These are phyloP conservation scores for Parnassius smintheus DNA, from an alignment of 2,888 invertebrate genomes.

Conservation along the genomic window DNA sequence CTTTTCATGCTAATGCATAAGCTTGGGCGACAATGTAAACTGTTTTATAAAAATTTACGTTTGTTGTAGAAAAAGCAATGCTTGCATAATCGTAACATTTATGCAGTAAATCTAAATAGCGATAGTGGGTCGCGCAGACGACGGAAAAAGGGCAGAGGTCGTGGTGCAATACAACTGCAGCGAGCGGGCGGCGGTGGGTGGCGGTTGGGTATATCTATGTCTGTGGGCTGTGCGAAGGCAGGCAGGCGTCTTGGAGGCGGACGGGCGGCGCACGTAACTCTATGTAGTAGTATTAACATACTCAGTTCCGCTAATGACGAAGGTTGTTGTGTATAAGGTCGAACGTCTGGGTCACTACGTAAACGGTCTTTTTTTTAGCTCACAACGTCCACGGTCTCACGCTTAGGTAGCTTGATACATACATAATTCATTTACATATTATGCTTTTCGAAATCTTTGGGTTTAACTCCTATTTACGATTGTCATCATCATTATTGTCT, in stretches of 20 bases:
- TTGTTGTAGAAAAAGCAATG: slow-evolving; percentile 2
- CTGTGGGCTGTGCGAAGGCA: slow-evolving; percentile 39
- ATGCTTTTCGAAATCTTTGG: too few relatives aligned
- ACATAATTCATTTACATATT: neutral
- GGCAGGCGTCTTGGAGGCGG: slow-evolving; percentile 47
- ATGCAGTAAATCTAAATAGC: slow-evolving; percentile 24
- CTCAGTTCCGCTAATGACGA: slow-evolving; percentile 61
- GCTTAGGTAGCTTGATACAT: neutral
- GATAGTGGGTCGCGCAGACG: slow-evolving; percentile 39
- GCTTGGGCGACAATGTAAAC: too few relatives aligned
- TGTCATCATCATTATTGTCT: too few relatives aligned
- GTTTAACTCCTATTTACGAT: too few relatives aligned
- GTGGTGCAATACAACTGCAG: slow-evolving; percentile 62
- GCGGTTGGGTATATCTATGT: slow-evolving; percentile 28
- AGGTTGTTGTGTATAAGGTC: slow-evolving; percentile 71
- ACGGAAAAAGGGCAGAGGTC: slow-evolving; percentile 59
- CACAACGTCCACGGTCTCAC: neutral
- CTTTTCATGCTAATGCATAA: too few relatives aligned
- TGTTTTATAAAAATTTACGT: too few relatives aligned
- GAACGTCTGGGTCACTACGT: slow-evolving; percentile 43
- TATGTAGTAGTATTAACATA: slow-evolving; percentile 36
- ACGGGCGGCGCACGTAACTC: slow-evolving; percentile 33
- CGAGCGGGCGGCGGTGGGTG: slow-evolving; percentile 34
- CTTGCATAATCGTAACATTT: slow-evolving; percentile 9
- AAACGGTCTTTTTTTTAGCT: slow-evolving; percentile 26